Evolutionary conservation across 2,888 invertebrate genomes (phyloP).

Genomic region (Euzophera pinguis): DNA sequence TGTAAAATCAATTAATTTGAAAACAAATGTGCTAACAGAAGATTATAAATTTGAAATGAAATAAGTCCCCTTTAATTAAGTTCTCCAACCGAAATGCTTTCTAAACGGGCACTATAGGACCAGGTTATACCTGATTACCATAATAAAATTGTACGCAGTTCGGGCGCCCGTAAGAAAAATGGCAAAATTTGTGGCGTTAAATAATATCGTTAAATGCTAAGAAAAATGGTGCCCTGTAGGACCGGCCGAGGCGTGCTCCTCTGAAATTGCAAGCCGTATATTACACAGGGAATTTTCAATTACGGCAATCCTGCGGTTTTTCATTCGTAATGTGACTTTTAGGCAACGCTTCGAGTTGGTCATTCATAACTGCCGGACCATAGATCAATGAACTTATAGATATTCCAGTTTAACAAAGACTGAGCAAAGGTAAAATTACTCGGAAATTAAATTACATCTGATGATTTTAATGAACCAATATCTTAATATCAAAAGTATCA

Average conservation of each 20-base stretch:
- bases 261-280: constrained; percentile 78
- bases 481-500: too few species aligned
- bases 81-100: constrained; percentile 5
- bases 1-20: too few species aligned
- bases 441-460: too few species aligned
- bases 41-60: neutral
- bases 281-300: constrained; percentile 79
- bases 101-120: constrained; percentile 29
- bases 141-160: constrained; percentile 72
- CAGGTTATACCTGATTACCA: constrained; percentile 69
- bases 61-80: constrained; percentile 14
- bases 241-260: constrained; percentile 47
- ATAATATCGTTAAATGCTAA: constrained; percentile 75
- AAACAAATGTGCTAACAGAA: neutral
- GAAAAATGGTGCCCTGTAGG: constrained; percentile 70
- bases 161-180: constrained; percentile 63
- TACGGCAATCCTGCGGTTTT: constrained; percentile 78
- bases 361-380: constrained; percentile 59
- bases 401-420: neutral
- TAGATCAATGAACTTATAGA: constrained; percentile 20
- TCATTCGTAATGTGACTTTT: constrained; percentile 78
- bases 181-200: constrained; percentile 74
- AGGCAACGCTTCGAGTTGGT: constrained; percentile 62
- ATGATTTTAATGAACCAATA: too few species aligned
- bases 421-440: neutral